Evolutionary conservation across 2,888 invertebrate species (phyloP), one percentile per base, ranked within the genome.

Genomic region (Acanthacorydalis orientalis): DNA sequence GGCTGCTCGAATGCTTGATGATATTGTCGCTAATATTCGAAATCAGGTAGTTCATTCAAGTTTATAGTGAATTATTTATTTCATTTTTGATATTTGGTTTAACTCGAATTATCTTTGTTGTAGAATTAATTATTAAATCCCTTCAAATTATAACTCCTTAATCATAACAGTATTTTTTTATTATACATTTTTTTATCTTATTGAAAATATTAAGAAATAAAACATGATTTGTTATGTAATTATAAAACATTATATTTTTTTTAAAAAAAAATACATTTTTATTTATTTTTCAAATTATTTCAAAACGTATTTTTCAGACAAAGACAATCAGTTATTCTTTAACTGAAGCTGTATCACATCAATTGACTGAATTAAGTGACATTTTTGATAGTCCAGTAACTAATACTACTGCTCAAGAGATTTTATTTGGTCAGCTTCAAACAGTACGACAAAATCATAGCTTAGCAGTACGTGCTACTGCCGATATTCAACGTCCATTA

Each of bases 1-100:
- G 51, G 83, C 91, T 11, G 83, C 88, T 7, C 76, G 80, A 59
- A 82, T 84, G 63, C 83, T 91, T 53, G 86, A 90, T 52, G 76
- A 79, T 45, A 77, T 85, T 54, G 79, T 91, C 52, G 77, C 77
- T 52, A 80, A 80, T 43, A 83, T 89, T 48, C 78, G 83, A 57
- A 86, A 86, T 64, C 86, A 89, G 72, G 86, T 86, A 64, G 60
- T 58, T 49, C 15, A 23, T n/a, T 15, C 10, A 7, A 23, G 31
- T 46, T 15, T 35, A 7, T 37, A 12, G 8, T 37, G 37, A 12
- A 12, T 37, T 37, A 37, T 37, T 23, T 23, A 6, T 6, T 23
- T 23, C 23, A 23, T 23, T 23, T 23, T n/a, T n/a, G n/a, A n/a
- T n/a, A n/a, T n/a, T n/a, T n/a, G n/a, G n/a, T n/a, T n/a, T n/a